Evolutionary conservation across 2,113 vertebrate genomes (phyloP).

Genomic region (Gallinago media): DNA sequence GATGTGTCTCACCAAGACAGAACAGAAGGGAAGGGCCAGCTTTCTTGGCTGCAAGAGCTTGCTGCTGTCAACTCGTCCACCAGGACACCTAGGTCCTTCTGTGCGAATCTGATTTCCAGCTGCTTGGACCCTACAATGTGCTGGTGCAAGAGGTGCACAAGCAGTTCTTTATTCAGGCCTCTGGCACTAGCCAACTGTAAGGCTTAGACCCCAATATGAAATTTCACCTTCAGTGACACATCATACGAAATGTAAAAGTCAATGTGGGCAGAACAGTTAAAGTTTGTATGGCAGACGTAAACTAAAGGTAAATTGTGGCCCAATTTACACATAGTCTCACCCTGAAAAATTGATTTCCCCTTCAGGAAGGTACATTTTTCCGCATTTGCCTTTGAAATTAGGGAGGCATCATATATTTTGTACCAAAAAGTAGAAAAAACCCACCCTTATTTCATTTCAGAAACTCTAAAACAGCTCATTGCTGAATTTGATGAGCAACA

Average conservation of each 20-base stretch:
- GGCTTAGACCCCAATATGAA: background rate
- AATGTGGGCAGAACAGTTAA: background rate
- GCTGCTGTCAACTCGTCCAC: background rate
- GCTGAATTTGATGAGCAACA: constrained; percentile 32
- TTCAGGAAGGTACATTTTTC: background rate
- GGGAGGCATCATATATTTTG: background rate
- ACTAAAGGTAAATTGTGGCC: background rate
- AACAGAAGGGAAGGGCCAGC: background rate
- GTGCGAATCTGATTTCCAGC: background rate
- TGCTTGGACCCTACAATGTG: background rate
- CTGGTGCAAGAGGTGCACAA: background rate
- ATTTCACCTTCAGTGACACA: background rate
- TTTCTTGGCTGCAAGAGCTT: background rate
- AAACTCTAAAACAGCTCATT: background rate
- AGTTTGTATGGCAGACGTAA: background rate
- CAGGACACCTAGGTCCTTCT: background rate
- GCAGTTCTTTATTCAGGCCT: background rate
- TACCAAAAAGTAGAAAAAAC: background rate
- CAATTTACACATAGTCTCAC: background rate
- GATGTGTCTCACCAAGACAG: background rate
- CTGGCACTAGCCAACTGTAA: background rate
- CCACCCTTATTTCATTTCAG: background rate
- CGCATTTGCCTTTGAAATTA: background rate
- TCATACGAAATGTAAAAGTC: background rate
- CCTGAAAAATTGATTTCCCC: background rate